phyloP scores from a whole-genome alignment of 2,888 invertebrate species.

The Lepidocyrtinus sp. region DNA sequence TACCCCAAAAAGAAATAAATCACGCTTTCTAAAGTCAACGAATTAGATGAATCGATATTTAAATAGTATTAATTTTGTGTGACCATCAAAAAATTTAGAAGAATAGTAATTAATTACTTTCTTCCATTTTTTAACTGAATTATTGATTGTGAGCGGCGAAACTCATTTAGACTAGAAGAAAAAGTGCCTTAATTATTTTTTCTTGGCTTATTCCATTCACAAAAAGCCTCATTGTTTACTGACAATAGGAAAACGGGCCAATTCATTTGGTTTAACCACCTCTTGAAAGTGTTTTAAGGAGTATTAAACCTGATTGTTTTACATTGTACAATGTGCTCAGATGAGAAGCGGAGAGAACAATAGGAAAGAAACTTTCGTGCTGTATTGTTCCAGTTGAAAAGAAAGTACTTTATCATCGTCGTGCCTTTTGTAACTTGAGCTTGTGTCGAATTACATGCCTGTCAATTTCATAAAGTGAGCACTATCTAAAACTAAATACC shows the following conservation, averaged over 20 bases:
- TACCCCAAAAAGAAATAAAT: constrained; percentile 27
- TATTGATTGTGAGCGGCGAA: no score
- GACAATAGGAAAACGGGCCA: neutral
- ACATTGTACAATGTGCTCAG: neutral
- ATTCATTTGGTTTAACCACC: constrained; percentile 1
- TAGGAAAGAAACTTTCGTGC: constrained; percentile 1
- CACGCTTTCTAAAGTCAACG: no score
- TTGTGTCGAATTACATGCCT: constrained; percentile 27
- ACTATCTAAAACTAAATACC: neutral
- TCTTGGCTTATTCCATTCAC: no score
- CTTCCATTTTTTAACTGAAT: no score
- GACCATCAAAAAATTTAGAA: neutral
- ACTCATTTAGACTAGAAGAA: no score
- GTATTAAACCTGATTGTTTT: neutral
- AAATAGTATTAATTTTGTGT: constrained; percentile 8
- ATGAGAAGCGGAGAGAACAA: neutral
- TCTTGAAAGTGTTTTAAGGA: neutral
- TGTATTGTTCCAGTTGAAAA: constrained; percentile 7
- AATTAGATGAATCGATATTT: no score
- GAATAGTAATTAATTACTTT: no score
- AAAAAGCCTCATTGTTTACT: constrained; percentile 4
- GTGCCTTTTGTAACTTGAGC: neutral
- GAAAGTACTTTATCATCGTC: constrained; percentile 17
- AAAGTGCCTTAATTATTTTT: no score
- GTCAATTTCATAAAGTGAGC: constrained; percentile 24